Percentiles rank a stretch among this genome's conserved stretches.
Conservation (phyloP, 2,797 vertebrate genomes). For the Phrynocephalus forsythii region DNA sequence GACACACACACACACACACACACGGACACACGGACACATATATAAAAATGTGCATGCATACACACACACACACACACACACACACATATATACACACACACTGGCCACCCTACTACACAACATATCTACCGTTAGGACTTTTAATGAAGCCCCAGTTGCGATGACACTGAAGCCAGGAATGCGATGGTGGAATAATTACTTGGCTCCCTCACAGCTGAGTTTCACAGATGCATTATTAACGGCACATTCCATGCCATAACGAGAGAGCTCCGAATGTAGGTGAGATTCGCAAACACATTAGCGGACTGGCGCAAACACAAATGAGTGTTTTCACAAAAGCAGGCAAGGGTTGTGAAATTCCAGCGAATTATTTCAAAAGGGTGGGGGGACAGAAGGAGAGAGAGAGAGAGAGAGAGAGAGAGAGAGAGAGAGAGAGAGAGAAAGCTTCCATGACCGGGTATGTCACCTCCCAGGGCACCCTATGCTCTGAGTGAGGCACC, state of each 20-base stretch:
- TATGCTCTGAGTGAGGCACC: constrained; percentile 82
- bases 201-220: constrained; percentile 98
- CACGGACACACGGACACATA: constrained; percentile 72
- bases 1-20: background rate
- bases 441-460: constrained; percentile 84
- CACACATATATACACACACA: constrained; percentile 84
- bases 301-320: constrained; percentile 93
- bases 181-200: constrained; percentile 99
- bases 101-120: constrained; percentile 84
- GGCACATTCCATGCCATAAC: constrained; percentile 90
- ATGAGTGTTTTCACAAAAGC: constrained; percentile 89
- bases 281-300: constrained; percentile 91
- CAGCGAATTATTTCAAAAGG: constrained; percentile 79
- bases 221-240: constrained; percentile 98
- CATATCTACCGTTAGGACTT: constrained; percentile 87
- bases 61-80: constrained; percentile 65
- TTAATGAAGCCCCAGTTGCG: constrained; percentile 99
- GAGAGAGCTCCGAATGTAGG: constrained; percentile 88
- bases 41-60: constrained; percentile 74
- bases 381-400: background rate
- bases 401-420: background rate
- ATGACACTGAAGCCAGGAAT: constrained; percentile 90
- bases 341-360: constrained; percentile 87
- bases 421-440: constrained; percentile 70
- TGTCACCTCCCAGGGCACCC: constrained; percentile 87